Conservation (phyloP, 2,888 invertebrate genomes). For the Strigamia crassipes region DNA sequence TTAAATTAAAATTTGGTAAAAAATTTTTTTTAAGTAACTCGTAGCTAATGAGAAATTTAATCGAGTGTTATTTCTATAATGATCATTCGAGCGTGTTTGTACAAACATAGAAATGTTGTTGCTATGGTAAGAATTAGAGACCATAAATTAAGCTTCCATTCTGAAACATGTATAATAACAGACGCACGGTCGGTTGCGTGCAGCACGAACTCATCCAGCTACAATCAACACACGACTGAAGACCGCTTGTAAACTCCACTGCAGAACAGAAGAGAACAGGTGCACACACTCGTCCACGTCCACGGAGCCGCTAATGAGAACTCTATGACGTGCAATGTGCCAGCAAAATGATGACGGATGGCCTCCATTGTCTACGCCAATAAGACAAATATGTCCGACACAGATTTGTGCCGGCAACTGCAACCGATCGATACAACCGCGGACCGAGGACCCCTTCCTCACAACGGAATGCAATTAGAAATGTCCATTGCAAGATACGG, state of each 20-base stretch:
- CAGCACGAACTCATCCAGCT: conserved; percentile 15
- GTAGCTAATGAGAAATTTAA: neutral
- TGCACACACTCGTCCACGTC: conserved; percentile 12
- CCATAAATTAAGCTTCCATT: conserved; percentile 13
- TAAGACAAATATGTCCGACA: conserved; percentile 24
- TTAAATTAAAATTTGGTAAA: too few relatives aligned
- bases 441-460: neutral
- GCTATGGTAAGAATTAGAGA: conserved; percentile 28
- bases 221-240: neutral
- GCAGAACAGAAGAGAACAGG: neutral
- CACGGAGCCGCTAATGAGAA: conserved; percentile 15
- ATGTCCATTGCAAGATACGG: neutral
- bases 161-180: conserved; percentile 5
- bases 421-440: conserved; percentile 13
- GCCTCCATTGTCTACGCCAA: conserved; percentile 22
- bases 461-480: neutral
- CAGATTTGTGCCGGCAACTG: conserved; percentile 15
- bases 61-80: neutral
- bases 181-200: conserved; percentile 8
- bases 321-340: neutral
- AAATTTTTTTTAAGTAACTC: too few relatives aligned
- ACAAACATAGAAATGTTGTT: conserved; percentile 11
- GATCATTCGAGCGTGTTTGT: neutral
- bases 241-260: neutral
- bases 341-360: neutral